phyloP scores from a whole-genome alignment of 2,888 invertebrate species.

The Deilephila porcellus region DNA sequence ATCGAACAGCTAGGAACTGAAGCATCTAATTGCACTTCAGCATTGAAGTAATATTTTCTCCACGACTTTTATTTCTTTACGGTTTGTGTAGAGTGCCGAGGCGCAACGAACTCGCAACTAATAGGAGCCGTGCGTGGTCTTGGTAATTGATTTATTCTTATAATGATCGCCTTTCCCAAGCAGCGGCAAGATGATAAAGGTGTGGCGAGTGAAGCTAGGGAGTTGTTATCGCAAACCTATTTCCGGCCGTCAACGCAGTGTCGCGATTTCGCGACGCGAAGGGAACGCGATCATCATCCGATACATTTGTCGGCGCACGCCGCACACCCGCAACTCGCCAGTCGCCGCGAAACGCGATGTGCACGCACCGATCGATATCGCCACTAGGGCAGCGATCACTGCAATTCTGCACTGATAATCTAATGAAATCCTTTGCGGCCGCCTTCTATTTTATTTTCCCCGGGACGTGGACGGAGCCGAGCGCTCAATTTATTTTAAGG shows the following conservation, averaged over 20 bases:
- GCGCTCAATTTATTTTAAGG: conserved; percentile 45
- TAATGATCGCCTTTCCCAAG: conserved; percentile 80
- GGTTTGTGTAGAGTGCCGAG: conserved; percentile 51
- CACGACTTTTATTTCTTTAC: conserved; percentile 54
- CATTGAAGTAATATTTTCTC: conserved; percentile 33
- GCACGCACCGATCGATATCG: conserved; percentile 71
- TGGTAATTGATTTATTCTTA: conserved; percentile 77
- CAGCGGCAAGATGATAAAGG: conserved; percentile 74
- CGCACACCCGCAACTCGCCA: conserved; percentile 56
- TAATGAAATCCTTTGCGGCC: conserved; percentile 58
- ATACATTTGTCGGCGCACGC: conserved; percentile 82
- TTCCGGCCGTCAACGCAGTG: conserved; percentile 80
- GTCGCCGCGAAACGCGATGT: conserved; percentile 54
- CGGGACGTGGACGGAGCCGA: conserved; percentile 36
- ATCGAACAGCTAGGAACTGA: conserved; percentile 48
- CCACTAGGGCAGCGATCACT: conserved; percentile 61
- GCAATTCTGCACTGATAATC: conserved; percentile 77
- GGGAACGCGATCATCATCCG: conserved; percentile 76
- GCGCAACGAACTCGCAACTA: conserved; percentile 53
- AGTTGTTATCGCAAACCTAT: conserved; percentile 81
- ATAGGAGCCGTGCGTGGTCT: conserved; percentile 53
- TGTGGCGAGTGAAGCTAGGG: conserved; percentile 71
- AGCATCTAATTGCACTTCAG: conserved; percentile 46
- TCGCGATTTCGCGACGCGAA: conserved; percentile 58
- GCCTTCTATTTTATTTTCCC: conserved; percentile 43